phyloP scores from a whole-genome alignment of 2,888 invertebrate genomes.

The Temnothorax rugatulus region DNA sequence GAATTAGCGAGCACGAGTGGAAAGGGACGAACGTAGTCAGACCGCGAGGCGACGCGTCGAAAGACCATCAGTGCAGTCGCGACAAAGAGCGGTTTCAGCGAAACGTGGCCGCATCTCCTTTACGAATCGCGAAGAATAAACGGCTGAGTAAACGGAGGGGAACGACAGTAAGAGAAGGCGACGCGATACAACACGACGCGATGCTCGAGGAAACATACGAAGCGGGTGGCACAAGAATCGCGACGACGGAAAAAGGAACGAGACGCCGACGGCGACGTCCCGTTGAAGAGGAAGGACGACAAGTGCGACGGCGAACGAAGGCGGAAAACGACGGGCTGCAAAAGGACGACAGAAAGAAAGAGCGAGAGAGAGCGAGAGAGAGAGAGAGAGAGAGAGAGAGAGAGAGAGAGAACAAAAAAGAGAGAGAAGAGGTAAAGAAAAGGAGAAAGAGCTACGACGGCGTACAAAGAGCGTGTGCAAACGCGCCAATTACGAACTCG shows the following conservation, averaged over 20 bases:
- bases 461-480: conserved; percentile 61
- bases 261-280: conserved; percentile 20
- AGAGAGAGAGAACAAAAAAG: conserved; percentile 28
- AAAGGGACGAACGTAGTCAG: conserved; percentile 26
- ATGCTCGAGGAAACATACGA: conserved; percentile 25
- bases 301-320: conserved; percentile 46
- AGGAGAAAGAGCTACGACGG: conserved; percentile 28
- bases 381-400: not conserved
- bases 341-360: conserved; percentile 9
- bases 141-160: conserved; percentile 49
- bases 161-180: conserved; percentile 30
- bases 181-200: conserved; percentile 17
- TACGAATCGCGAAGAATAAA: conserved; percentile 57
- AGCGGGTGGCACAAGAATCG: conserved; percentile 56
- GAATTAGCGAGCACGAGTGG: conserved; percentile 30
- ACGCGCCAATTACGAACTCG: conserved; percentile 77
- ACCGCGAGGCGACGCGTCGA: conserved; percentile 53
- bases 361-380: not conserved
- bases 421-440: no score
- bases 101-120: conserved; percentile 38
- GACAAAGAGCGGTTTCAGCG: conserved; percentile 44
- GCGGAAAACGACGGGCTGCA: conserved; percentile 12
- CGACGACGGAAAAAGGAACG: conserved; percentile 51
- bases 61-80: conserved; percentile 43
- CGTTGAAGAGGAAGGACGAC: conserved; percentile 54